Conservation (phyloP, 2,888 invertebrate species). For the Drosophila anceps region DNA sequence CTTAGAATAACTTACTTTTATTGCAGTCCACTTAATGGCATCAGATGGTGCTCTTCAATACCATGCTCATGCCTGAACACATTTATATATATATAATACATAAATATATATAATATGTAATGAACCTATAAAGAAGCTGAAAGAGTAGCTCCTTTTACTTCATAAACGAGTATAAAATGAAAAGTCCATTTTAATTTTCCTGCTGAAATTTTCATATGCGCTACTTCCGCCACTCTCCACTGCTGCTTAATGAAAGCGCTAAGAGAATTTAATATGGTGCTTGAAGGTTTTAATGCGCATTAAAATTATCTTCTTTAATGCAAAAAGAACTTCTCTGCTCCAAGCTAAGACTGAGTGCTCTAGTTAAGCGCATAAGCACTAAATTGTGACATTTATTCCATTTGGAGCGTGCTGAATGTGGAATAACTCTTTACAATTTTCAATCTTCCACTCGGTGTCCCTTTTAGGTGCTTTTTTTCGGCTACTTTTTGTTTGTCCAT, state of each 20-base stretch:
- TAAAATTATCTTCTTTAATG: conserved; percentile 1
- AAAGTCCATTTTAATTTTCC: background rate
- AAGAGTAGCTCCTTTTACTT: background rate
- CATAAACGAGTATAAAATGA: background rate
- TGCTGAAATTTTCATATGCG: background rate
- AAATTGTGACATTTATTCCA: conserved; percentile 50
- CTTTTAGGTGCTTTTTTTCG: conserved; percentile 28
- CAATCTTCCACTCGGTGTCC: conserved; percentile 29
- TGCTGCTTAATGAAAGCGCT: background rate
- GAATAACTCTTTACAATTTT: conserved; percentile 37
- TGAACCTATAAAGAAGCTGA: no score
- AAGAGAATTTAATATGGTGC: background rate
- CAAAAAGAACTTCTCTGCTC: background rate
- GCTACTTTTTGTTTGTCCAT: conserved; percentile 58
- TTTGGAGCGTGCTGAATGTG: conserved; percentile 26
- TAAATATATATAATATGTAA: background rate
- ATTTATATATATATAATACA: background rate
- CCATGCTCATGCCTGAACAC: no score
- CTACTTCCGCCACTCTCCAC: background rate
- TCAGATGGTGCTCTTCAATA: no score
- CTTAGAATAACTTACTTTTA: no score
- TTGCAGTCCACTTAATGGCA: no score
- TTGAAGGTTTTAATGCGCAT: background rate
- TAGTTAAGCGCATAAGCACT: conserved; percentile 47
- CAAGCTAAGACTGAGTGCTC: conserved; percentile 23